phyloP scores from a whole-genome alignment of 2,113 vertebrate species.

The Neogale vison region DNA sequence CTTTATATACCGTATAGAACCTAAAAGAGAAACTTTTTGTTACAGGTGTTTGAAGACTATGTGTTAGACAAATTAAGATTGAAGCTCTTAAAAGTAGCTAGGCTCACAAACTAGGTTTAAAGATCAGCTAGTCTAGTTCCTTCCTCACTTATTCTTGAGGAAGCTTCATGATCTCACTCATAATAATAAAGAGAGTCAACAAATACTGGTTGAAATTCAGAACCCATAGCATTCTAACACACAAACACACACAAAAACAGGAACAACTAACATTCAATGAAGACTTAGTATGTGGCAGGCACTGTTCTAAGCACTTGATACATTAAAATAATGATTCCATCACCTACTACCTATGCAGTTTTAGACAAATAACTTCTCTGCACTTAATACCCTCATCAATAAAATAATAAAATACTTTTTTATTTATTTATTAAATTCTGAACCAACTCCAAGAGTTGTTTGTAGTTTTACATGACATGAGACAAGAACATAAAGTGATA shows the following conservation, averaged over 20 bases:
- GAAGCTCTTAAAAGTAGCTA: background rate
- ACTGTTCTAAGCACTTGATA: background rate
- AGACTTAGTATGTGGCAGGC: background rate
- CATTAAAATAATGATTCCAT: background rate
- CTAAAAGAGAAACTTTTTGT: background rate
- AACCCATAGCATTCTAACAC: background rate
- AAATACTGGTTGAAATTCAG: background rate
- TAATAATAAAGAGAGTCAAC: background rate
- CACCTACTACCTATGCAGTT: background rate
- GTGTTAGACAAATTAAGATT: background rate
- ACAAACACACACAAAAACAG: background rate
- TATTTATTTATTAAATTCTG: background rate
- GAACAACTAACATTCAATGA: background rate
- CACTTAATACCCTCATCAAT: background rate
- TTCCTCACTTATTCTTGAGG: background rate
- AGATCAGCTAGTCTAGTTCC: background rate
- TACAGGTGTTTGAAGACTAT: background rate
- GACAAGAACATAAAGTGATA: background rate
- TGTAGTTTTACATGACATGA: background rate
- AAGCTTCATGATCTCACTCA: background rate
- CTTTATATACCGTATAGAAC: background rate
- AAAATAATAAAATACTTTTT: background rate
- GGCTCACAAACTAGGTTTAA: background rate
- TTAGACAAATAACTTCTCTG: background rate
- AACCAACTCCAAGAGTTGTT: background rate